These are phyloP conservation scores for Vireo altiloquus DNA, from an alignment of 2,113 vertebrate species.

Conservation along the genomic window DNA sequence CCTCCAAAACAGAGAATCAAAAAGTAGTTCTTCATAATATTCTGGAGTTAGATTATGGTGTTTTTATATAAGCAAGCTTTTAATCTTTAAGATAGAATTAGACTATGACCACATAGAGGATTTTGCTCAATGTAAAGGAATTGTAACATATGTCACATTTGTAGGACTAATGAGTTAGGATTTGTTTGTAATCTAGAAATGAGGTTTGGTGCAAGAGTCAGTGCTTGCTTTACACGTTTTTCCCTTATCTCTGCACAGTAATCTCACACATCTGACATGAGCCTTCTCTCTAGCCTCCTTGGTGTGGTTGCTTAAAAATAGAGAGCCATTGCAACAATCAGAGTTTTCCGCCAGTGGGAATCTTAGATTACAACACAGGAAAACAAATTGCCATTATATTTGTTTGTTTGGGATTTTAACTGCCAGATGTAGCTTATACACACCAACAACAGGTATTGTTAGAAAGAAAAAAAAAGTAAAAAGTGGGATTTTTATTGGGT, in stretches of 20 bases:
- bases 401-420: not conserved
- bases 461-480: not conserved
- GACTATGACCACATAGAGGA: accelerated
- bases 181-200: not conserved
- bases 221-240: not conserved
- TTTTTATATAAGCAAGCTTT: not conserved
- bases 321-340: not conserved
- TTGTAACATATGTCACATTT: not conserved
- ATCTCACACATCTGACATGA: not conserved
- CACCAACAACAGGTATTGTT: not conserved
- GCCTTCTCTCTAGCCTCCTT: not conserved
- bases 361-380: not conserved
- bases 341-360: not conserved
- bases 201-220: not conserved
- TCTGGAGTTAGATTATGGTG: not conserved
- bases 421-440: not conserved
- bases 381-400: not conserved
- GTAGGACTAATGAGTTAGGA: not conserved
- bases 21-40: not conserved
- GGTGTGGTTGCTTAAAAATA: not conserved
- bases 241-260: not conserved
- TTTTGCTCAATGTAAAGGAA: not conserved
- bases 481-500: accelerated
- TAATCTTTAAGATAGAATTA: not conserved
- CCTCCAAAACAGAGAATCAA: not conserved